Evolutionary conservation across 2,113 vertebrate genomes (phyloP).

Genomic region (Sphyrna mokarran): DNA sequence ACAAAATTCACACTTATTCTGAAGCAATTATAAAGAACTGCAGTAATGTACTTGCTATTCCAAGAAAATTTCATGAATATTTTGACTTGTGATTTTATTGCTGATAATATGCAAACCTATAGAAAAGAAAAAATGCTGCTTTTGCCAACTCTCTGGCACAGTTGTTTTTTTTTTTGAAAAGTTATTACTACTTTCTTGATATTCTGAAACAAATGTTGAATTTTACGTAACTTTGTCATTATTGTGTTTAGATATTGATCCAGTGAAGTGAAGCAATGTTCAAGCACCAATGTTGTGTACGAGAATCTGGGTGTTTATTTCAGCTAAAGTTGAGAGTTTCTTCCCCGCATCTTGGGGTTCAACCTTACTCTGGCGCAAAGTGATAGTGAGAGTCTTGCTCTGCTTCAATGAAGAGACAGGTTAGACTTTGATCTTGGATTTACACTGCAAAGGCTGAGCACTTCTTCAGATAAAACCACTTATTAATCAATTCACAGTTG

Average conservation of each 20-base stretch:
- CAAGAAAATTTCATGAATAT: not conserved
- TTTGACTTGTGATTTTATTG: not conserved
- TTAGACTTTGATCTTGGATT: not conserved
- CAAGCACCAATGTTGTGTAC: not conserved
- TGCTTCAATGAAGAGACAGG: not conserved
- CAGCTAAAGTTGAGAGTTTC: not conserved
- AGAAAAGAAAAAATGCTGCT: not conserved
- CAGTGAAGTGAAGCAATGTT: not conserved
- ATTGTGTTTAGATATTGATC: not conserved
- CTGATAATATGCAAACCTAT: not conserved
- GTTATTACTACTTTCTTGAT: not conserved
- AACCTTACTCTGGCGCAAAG: not conserved
- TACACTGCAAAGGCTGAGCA: not conserved
- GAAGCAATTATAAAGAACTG: not conserved
- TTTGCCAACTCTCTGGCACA: not conserved
- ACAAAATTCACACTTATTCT: not conserved
- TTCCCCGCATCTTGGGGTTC: not conserved
- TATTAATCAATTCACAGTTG: not conserved
- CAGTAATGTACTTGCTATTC: not conserved
- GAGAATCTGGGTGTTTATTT: not conserved
- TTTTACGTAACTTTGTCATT: not conserved
- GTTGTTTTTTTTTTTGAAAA: not conserved
- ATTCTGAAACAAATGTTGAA: not conserved
- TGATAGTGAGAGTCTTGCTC: not conserved
- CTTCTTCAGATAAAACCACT: not conserved